phyloP scores from a whole-genome alignment of 2,113 vertebrate genomes.

The Romanogobio albipinnatus region DNA sequence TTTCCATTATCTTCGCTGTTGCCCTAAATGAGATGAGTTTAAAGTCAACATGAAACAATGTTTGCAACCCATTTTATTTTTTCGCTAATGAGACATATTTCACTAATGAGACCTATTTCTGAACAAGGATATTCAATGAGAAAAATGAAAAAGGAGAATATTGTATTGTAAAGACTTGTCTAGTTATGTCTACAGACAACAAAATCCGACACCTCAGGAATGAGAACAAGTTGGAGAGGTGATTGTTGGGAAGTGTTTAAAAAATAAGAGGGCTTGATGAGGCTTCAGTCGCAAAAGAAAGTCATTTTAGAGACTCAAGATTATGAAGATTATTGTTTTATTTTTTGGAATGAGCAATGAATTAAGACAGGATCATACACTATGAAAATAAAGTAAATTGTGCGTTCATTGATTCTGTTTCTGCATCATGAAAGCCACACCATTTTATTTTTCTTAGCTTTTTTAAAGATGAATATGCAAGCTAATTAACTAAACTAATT shows the following conservation, averaged over 20 bases:
- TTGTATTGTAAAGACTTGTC: background rate
- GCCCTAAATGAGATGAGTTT: background rate
- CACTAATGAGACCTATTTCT: background rate
- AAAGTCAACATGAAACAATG: background rate
- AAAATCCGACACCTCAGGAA: background rate
- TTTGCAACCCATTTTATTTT: background rate
- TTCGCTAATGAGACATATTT: background rate
- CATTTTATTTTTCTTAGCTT: too few species aligned
- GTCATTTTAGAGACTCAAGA: too few species aligned
- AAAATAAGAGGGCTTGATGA: background rate
- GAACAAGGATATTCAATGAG: background rate
- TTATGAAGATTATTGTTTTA: too few species aligned
- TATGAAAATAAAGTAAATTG: background rate
- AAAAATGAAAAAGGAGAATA: background rate
- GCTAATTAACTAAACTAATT: background rate
- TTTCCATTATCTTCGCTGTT: background rate
- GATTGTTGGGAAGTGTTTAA: background rate
- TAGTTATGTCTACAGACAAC: background rate
- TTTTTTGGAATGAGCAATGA: background rate
- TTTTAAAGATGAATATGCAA: background rate
- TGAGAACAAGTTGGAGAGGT: background rate
- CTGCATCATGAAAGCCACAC: background rate
- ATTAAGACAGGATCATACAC: background rate
- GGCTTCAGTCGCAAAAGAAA: background rate
- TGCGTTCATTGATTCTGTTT: background rate